Percentiles rank a stretch among this genome's conserved stretches.
Conservation (phyloP, 2,797 vertebrate genomes). For the Monodelphis domestica region DNA sequence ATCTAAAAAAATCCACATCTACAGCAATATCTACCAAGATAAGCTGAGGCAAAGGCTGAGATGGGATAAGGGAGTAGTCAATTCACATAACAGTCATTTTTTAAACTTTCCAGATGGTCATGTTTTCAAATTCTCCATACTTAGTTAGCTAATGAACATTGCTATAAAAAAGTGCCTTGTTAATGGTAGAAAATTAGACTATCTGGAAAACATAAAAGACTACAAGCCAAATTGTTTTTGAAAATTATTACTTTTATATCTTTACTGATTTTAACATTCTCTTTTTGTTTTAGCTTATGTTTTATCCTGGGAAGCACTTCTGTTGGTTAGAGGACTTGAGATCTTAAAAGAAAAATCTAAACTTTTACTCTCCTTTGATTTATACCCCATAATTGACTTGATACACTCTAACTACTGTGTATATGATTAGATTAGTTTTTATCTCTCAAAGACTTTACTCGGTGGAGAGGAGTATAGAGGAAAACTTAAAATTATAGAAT, state of each 20-base stretch:
- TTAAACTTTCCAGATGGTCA: constrained; percentile 32
- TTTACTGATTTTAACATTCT: constrained; percentile 9
- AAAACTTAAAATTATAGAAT: background rate
- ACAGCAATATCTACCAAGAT: constrained; percentile 27
- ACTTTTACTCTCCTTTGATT: constrained; percentile 67
- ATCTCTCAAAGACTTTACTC: constrained; percentile 58
- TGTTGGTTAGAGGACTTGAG: constrained; percentile 25
- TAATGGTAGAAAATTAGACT: constrained; percentile 13
- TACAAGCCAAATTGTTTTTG: constrained; percentile 26
- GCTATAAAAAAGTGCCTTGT: constrained; percentile 32
- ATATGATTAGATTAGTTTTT: constrained; percentile 67
- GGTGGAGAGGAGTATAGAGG: constrained; percentile 48
- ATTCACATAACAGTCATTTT: background rate
- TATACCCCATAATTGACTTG: constrained; percentile 58
- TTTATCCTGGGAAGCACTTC: constrained; percentile 53
- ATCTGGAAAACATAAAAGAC: constrained; percentile 24
- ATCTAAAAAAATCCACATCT: constrained; percentile 1
- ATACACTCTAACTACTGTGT: constrained; percentile 58
- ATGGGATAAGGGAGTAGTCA: background rate
- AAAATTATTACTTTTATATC: background rate
- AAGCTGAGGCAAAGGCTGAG: constrained; percentile 1
- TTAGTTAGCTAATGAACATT: constrained; percentile 3
- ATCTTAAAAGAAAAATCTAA: constrained; percentile 70
- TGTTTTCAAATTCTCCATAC: constrained; percentile 6
- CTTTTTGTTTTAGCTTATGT: background rate